Percentiles rank a stretch among this genome's conserved stretches.
These are phyloP conservation scores for Strigamia crassipes DNA, from an alignment of 2,888 invertebrate species.

Conservation along the genomic window DNA sequence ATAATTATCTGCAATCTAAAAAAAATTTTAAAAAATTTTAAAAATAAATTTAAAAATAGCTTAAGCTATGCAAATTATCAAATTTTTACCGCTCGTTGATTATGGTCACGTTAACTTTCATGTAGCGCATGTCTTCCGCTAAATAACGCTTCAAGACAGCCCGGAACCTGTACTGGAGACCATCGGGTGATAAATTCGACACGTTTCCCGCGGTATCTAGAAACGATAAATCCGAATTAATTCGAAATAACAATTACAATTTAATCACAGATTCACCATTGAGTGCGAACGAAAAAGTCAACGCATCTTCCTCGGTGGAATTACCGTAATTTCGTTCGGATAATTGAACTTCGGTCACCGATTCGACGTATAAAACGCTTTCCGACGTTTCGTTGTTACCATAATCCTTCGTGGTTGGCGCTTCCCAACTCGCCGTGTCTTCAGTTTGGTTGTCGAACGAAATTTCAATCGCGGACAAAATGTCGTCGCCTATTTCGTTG, in stretches of 20 bases:
- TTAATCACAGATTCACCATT: neutral
- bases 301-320: neutral
- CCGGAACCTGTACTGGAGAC: neutral
- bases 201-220: neutral
- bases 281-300: neutral
- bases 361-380: neutral
- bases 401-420: neutral
- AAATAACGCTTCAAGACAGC: neutral
- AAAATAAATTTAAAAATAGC: neutral
- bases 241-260: neutral
- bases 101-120: neutral
- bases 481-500: neutral
- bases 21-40: neutral
- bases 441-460: neutral
- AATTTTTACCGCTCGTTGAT: neutral
- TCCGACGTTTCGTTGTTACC: neutral
- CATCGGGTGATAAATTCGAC: neutral
- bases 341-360: neutral
- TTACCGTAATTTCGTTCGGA: neutral
- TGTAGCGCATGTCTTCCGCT: neutral
- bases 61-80: neutral
- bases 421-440: neutral
- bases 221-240: neutral
- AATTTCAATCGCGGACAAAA: neutral
- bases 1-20: conserved; percentile 1